Percentiles rank a stretch among this genome's conserved stretches.
Conservation (phyloP, 2,888 invertebrate species). For the Eupsilia transversa region DNA sequence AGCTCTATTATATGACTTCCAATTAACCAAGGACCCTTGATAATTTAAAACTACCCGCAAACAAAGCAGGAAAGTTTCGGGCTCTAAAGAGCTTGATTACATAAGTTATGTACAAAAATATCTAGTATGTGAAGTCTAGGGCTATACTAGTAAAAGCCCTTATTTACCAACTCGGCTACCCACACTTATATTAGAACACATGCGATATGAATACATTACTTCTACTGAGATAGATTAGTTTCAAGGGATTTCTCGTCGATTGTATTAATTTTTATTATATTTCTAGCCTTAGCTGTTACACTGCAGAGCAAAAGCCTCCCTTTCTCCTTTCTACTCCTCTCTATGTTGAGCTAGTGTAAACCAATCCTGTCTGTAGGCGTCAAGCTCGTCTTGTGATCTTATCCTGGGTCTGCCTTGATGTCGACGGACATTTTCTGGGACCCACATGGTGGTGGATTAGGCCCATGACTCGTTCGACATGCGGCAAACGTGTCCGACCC, state of each 20-base stretch:
- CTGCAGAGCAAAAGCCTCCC: too few species aligned
- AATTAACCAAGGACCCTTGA: neutral
- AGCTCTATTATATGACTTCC: neutral
- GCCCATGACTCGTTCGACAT: too few species aligned
- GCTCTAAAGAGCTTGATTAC: neutral
- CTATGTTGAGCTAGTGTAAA: too few species aligned
- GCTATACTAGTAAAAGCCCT: neutral
- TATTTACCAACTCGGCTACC: constrained; percentile 6
- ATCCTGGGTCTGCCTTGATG: too few species aligned
- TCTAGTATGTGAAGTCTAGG: neutral
- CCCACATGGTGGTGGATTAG: too few species aligned
- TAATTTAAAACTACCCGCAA: neutral
- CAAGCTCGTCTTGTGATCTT: too few species aligned
- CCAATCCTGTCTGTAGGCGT: too few species aligned
- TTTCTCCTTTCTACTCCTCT: too few species aligned
- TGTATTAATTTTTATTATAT: too few species aligned
- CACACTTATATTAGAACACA: neutral
- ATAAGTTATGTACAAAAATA: neutral
- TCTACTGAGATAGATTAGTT: neutral
- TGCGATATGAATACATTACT: constrained; percentile 10
- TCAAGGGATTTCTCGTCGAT: neutral
- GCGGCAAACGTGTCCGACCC: too few species aligned
- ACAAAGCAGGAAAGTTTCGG: neutral
- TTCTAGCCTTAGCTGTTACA: too few species aligned
- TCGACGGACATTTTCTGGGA: too few species aligned